Base-by-base conservation (phyloP, 2,797 vertebrate genomes). In the Hoplostethus atlanticus region DNA sequence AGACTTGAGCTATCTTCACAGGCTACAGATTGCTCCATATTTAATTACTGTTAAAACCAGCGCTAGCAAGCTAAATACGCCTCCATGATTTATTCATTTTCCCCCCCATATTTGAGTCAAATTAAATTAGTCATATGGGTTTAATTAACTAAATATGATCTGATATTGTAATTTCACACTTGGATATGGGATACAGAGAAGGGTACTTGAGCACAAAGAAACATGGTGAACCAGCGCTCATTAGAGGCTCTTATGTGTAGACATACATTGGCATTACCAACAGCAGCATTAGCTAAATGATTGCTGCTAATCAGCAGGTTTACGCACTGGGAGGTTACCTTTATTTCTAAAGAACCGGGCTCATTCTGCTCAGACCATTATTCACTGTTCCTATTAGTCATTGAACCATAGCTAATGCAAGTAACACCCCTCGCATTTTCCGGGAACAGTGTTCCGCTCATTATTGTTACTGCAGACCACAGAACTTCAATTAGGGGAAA, bases 91-190 rank as follows among this genome's bases (percentile, higher is more conserved):
- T 90, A 89, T 87, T 90, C 80, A 87, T 79, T 82, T 80, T 59
- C 75, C 76, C 72, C 51, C 65, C 71, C 74, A 81, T 80, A 88
- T 91, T 86, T 88, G 81, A 90, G 76, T 86, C 86, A 80, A 93
- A 93, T 93, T 88, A 88, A 92, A 93, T 91, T 92, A 91, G 89
- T 90, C 89, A 85, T 81, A 90, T 91, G 87, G 80, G 85, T 91
- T 92, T 93, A 92, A 94, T 93, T 90, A 92, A 86, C 89, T 84
- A 91, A 94, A 91, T 84, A 82, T 73, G 85, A 93, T 88, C 86
- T 91, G 79, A 88, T 92, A 89, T 84, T 90, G 79, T 87, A 87
- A 91, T 94, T 90, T 92, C 85, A 89, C 87, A 90, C 86, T 88
- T 75, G 84, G 68, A 86, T 89, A 77, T 84, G 85, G 84, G 76